These are phyloP conservation scores for Dipodomys stephensi DNA, from an alignment of 2,113 vertebrate species.

Conservation along the genomic window DNA sequence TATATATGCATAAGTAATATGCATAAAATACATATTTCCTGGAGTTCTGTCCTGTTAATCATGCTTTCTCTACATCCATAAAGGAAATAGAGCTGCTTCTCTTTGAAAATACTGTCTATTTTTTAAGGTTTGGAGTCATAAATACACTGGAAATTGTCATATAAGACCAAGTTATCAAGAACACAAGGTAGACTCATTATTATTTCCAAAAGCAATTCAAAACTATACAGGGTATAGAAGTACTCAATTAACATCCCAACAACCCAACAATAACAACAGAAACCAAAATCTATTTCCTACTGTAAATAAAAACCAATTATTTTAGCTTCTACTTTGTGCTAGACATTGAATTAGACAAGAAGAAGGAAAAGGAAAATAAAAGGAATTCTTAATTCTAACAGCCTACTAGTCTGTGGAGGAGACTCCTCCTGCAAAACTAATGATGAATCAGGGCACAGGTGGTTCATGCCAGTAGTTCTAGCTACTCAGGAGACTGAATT, in stretches of 20 bases:
- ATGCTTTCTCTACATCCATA: background rate
- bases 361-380: constrained; percentile 20
- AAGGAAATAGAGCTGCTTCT: background rate
- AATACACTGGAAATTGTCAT: constrained; percentile 7
- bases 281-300: background rate
- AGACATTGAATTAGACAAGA: background rate
- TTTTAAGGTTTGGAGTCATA: constrained; percentile 19
- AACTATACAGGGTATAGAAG: background rate
- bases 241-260: background rate
- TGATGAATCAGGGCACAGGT: background rate
- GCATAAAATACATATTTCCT: background rate
- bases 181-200: background rate
- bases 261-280: background rate
- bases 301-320: background rate
- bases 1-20: background rate
- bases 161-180: constrained; percentile 40
- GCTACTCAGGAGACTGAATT: too few relatives aligned
- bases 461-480: too few relatives aligned
- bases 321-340: background rate
- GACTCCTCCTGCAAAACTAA: background rate
- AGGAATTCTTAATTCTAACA: background rate
- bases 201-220: background rate
- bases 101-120: constrained; percentile 14
- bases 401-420: background rate
- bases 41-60: background rate